phyloP scores from a whole-genome alignment of 1,140 invertebrate genomes.

The Drusus annulatus region DNA sequence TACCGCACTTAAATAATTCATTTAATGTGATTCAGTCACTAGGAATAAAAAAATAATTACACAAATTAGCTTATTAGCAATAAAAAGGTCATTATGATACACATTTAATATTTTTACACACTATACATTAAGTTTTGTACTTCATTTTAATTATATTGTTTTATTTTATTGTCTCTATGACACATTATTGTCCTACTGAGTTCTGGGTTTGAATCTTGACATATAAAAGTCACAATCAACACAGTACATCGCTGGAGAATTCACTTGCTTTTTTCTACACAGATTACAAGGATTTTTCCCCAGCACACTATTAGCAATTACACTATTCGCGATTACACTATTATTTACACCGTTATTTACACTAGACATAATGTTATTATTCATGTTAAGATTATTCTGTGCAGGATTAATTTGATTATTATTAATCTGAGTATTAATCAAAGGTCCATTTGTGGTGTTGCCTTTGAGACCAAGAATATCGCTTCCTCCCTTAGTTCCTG shows the following conservation, averaged over 20 bases:
- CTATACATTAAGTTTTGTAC: conserved; percentile 31
- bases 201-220: conserved; percentile 82
- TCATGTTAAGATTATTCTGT: conserved; percentile 49
- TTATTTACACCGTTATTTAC: conserved; percentile 52
- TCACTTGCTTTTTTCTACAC: conserved; percentile 86
- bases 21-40: conserved; percentile 22
- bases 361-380: conserved; percentile 34
- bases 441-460: conserved; percentile 37
- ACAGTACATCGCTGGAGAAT: conserved; percentile 84
- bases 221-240: conserved; percentile 93
- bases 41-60: conserved; percentile 35
- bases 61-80: conserved; percentile 7
- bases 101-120: conserved; percentile 32
- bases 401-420: conserved; percentile 51
- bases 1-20: not conserved
- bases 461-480: conserved; percentile 70
- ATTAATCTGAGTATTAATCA: conserved; percentile 53
- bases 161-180: too few species aligned
- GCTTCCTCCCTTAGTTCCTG: conserved; percentile 75
- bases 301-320: conserved; percentile 61
- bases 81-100: conserved; percentile 17
- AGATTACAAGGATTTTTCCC: conserved; percentile 81
- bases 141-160: conserved; percentile 17
- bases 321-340: conserved; percentile 58
- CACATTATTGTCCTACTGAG: conserved; percentile 57